Evolutionary conservation across 2,797 vertebrate species (phyloP).

Genomic region (Hypotaenidia okinawae): DNA sequence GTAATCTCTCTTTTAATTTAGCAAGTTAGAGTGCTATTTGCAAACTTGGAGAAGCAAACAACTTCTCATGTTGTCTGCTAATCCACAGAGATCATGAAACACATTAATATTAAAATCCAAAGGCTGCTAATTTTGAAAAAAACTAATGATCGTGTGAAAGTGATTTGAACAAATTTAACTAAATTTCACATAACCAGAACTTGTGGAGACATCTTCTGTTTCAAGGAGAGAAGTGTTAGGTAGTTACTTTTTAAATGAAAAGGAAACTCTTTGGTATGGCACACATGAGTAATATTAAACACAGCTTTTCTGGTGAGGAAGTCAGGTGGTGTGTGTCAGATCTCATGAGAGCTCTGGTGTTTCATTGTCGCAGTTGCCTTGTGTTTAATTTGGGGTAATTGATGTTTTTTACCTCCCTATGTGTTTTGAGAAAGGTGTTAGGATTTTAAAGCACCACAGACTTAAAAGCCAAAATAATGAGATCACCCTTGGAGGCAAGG

Average conservation of each 20-base stretch:
- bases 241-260: neutral
- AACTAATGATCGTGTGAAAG: neutral
- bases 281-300: fast-evolving
- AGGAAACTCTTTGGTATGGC: neutral
- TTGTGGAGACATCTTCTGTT: neutral
- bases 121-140: neutral
- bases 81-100: neutral
- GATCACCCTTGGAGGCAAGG: neutral
- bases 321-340: neutral
- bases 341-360: neutral
- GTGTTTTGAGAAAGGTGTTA: neutral
- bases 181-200: neutral
- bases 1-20: neutral
- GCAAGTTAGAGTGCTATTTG: neutral
- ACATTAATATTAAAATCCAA: neutral
- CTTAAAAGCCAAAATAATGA: neutral
- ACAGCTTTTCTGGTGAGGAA: neutral
- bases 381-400: neutral
- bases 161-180: neutral
- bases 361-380: neutral
- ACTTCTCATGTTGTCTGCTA: neutral
- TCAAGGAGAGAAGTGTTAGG: neutral
- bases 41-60: neutral
- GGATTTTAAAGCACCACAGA: neutral
- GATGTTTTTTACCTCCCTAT: neutral